phyloP scores from a whole-genome alignment of 2,797 vertebrate genomes.

The Halcyon smyrnensis region DNA sequence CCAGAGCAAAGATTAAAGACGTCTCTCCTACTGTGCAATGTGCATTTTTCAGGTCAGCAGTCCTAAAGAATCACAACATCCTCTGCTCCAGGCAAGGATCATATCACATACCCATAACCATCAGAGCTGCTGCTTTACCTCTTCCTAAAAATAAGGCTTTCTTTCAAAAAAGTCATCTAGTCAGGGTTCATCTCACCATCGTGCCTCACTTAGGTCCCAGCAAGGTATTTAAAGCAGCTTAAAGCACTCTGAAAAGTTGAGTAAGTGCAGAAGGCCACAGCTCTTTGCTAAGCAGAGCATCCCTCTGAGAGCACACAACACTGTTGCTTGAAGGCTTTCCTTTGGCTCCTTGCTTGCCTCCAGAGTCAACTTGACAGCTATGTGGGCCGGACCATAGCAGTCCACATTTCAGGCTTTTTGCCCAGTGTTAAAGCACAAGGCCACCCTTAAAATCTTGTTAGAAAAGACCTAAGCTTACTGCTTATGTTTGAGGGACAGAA shows the following conservation, averaged over 20 bases:
- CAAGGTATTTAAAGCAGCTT: background rate
- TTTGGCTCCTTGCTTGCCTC: background rate
- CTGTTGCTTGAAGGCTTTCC: background rate
- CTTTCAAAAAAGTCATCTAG: background rate
- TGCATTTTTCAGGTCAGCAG: background rate
- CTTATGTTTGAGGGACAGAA: background rate
- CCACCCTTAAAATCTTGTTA: background rate
- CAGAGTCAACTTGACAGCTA: too few species aligned
- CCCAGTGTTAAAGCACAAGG: background rate
- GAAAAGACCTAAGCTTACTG: background rate
- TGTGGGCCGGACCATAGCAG: background rate
- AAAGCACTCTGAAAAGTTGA: background rate
- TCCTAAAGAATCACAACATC: background rate
- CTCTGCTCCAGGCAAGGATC: background rate
- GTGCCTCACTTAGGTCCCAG: background rate
- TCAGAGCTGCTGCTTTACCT: background rate
- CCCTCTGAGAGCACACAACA: background rate
- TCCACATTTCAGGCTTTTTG: background rate
- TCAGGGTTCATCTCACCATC: background rate
- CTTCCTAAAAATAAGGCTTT: background rate
- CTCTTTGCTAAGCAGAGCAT: background rate
- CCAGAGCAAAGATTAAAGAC: background rate
- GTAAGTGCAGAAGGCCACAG: background rate
- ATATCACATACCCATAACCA: accelerated
- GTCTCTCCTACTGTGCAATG: background rate